These are phyloP conservation scores for Zonitis immaculata DNA, from an alignment of 2,888 invertebrate species.

Conservation along the genomic window DNA sequence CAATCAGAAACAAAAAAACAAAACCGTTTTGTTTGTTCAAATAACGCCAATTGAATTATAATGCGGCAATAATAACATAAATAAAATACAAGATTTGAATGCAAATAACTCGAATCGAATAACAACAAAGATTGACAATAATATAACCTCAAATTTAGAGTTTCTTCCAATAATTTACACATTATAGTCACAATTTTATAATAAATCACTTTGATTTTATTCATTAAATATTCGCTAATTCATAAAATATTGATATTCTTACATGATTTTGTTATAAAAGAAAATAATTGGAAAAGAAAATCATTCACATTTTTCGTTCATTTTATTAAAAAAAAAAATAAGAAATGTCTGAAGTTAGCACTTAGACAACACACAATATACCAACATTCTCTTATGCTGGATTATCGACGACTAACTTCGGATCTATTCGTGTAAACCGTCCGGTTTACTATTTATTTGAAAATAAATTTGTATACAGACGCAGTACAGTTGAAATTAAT, in stretches of 20 bases:
- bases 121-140: not conserved
- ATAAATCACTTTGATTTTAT: not conserved
- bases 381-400: not conserved
- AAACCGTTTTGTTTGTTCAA: not conserved
- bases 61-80: not conserved
- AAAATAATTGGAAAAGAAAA: not conserved
- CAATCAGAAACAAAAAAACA: not conserved
- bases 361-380: slow-evolving; percentile 1
- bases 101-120: slow-evolving; percentile 18
- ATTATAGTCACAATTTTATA: not conserved
- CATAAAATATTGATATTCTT: not conserved
- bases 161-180: not conserved
- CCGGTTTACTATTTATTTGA: not conserved
- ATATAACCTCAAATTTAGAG: slow-evolving; percentile 14
- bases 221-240: not conserved
- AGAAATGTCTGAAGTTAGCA: not conserved
- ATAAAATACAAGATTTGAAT: slow-evolving; percentile 26
- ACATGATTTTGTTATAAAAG: not conserved
- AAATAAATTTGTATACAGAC: slow-evolving; percentile 17
- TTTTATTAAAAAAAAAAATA: not conserved
- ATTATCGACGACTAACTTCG: slow-evolving; percentile 12
- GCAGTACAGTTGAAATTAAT: slow-evolving; percentile 16
- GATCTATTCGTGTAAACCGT: not conserved
- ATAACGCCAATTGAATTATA: not conserved
- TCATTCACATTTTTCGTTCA: not conserved